Evolutionary conservation across 2,113 vertebrate species (phyloP).

Genomic region (Rissa tridactyla): DNA sequence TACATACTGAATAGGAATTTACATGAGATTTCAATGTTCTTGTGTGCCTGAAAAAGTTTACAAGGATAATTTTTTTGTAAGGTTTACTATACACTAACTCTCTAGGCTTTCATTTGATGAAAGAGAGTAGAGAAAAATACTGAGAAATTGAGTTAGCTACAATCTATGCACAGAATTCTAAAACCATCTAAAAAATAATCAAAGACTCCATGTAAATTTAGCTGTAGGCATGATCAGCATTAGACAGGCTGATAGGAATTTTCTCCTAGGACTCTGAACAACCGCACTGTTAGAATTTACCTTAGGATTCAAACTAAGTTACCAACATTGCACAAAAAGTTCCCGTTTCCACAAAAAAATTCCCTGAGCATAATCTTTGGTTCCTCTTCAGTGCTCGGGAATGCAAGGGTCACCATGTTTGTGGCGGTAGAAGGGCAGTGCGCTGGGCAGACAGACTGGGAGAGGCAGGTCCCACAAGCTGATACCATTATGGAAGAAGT

Average conservation of each 20-base stretch:
- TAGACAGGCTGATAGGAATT: not conserved
- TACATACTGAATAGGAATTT: not conserved
- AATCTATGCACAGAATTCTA: not conserved
- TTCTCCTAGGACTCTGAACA: not conserved
- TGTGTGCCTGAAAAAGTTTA: not conserved
- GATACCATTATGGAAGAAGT: not conserved
- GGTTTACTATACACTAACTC: not conserved
- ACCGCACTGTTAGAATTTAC: not conserved
- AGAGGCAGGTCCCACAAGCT: not conserved
- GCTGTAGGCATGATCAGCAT: not conserved
- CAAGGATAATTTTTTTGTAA: not conserved
- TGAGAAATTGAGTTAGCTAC: not conserved
- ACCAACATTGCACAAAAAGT: not conserved
- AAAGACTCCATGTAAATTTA: not conserved
- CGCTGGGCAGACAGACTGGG: not conserved
- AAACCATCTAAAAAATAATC: not conserved
- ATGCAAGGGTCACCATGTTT: not conserved
- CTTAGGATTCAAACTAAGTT: not conserved
- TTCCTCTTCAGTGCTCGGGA: not conserved
- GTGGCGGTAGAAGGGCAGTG: accelerated
- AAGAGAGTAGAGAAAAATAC: not conserved
- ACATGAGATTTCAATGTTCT: not conserved
- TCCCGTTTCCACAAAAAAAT: not conserved
- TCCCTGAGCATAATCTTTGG: not conserved
- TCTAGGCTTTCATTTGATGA: not conserved